phyloP scores from a whole-genome alignment of 2,113 vertebrate genomes.

The Amphiprion ocellaris region DNA sequence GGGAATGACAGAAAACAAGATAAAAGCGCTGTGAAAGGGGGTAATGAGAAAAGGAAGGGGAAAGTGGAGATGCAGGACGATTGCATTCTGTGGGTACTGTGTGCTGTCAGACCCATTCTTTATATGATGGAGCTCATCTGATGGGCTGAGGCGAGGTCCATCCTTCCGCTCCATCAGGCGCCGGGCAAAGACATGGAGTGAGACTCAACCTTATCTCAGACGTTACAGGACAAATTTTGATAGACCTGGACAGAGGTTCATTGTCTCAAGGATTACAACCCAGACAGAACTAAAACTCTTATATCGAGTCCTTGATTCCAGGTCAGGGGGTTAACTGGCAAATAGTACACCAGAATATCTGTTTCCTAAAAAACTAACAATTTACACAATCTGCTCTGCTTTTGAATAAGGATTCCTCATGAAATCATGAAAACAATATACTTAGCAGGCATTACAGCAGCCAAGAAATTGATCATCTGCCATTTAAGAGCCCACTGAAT shows the following conservation, averaged over 20 bases:
- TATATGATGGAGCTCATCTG: constrained; percentile 46
- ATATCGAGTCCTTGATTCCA: neutral
- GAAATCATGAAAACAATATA: constrained; percentile 43
- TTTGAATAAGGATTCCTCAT: constrained; percentile 31
- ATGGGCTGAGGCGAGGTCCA: constrained; percentile 8
- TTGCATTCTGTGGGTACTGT: constrained; percentile 31
- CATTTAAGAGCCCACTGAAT: neutral
- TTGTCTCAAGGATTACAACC: neutral
- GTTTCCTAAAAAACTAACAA: neutral
- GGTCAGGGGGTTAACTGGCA: neutral
- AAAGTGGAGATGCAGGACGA: constrained; percentile 28
- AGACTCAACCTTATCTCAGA: constrained; percentile 2
- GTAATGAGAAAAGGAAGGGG: constrained; percentile 46
- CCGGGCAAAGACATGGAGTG: neutral
- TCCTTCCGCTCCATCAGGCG: constrained; percentile 19
- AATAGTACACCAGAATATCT: neutral
- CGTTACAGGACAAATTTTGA: constrained; percentile 40
- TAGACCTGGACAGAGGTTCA: constrained; percentile 3
- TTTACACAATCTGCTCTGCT: constrained; percentile 7
- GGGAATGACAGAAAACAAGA: constrained; percentile 13
- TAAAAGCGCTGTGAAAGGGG: constrained; percentile 8
- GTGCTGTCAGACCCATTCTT: constrained; percentile 17
- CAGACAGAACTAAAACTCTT: neutral
- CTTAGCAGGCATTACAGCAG: constrained; percentile 52
- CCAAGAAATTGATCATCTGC: constrained; percentile 52